Percentiles rank a stretch among this genome's conserved stretches.
Evolutionary conservation across 2,797 vertebrate genomes (phyloP).

Genomic region (Dallia pectoralis): DNA sequence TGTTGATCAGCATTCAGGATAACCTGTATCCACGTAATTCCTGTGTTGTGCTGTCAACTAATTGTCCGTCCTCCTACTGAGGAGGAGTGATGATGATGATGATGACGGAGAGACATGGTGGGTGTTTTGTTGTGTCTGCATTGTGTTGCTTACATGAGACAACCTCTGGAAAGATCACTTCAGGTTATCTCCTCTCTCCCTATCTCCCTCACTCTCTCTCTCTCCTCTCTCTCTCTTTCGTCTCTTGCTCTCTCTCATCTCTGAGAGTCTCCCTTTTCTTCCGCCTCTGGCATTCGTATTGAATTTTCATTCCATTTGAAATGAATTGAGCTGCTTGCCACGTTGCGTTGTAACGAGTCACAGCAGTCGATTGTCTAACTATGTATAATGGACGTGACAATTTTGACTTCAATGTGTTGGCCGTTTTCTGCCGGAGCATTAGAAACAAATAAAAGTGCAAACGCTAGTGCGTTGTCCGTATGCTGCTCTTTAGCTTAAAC

Average conservation of each 20-base stretch:
- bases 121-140: no score
- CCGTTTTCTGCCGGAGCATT: background rate
- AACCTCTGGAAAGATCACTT: background rate
- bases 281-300: slow-evolving; percentile 23
- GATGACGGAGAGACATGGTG: no score
- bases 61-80: no score
- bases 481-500: background rate
- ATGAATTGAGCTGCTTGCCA: slow-evolving; percentile 65
- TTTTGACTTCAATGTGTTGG: slow-evolving; percentile 25
- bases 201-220: background rate
- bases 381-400: slow-evolving; percentile 14
- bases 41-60: no score
- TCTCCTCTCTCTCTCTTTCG: slow-evolving; percentile 13
- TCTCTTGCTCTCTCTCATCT: background rate
- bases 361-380: slow-evolving; percentile 67
- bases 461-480: background rate
- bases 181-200: slow-evolving; percentile 3
- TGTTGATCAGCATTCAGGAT: no score
- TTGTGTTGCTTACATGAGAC: no score
- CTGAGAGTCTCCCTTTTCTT: background rate
- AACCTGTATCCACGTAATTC: no score
- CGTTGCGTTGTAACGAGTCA: slow-evolving; percentile 69
- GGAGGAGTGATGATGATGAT: no score
- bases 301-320: slow-evolving; percentile 62
- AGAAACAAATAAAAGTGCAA: background rate